Base-by-base conservation (phyloP, 2,797 vertebrate species). In the Muscicapa comitata region DNA sequence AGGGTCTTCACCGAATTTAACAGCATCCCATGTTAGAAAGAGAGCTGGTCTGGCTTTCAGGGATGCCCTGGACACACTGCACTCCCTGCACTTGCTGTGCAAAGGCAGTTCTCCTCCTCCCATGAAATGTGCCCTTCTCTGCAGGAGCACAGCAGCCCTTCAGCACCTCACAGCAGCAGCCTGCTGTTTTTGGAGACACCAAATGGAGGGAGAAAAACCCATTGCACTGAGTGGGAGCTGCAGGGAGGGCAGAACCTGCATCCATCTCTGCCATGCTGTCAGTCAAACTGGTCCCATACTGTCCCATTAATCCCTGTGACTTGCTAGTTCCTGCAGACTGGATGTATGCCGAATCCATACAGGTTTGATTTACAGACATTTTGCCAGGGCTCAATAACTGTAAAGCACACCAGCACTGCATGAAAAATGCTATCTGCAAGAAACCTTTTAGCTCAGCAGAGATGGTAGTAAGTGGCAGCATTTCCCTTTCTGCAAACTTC, bases 401-500 rank as follows among this genome's bases (percentile, higher is more conserved):
- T 65, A 93, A 93, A 96, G 82, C 81, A 79, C 67, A 83, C 78
- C 81, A 94, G 75, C 91, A 71, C 50, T 1, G 0, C 83, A 73
- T 86, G 96, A 94, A 92, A 96, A 95, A 95, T 85, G 83, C 63
- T 67, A 50, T 65, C 92, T 89, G 92, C 15, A 3, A 59, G 90
- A 95, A 95, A 94, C 86, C 84, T 93, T 95, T 90, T 86, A 91
- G 87, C 94, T 96, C 94, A 93, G 95, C 85, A 91, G 92, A 93
- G 96, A 62, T 10, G 47, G 31, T 45, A 20, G 86, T 82, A 79
- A 93, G 92, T 89, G 90, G 86, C 85, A 93, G 81, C 89, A 21
- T 75, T 88, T 77, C 67, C 65, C 72, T 83, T 91, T 88, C 62
- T 78, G 62, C 82, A 86, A 55, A 96, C 87, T 96, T 96, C 72